These are phyloP conservation scores for Elachura formosa DNA, from an alignment of 2,113 vertebrate genomes.

Conservation along the genomic window DNA sequence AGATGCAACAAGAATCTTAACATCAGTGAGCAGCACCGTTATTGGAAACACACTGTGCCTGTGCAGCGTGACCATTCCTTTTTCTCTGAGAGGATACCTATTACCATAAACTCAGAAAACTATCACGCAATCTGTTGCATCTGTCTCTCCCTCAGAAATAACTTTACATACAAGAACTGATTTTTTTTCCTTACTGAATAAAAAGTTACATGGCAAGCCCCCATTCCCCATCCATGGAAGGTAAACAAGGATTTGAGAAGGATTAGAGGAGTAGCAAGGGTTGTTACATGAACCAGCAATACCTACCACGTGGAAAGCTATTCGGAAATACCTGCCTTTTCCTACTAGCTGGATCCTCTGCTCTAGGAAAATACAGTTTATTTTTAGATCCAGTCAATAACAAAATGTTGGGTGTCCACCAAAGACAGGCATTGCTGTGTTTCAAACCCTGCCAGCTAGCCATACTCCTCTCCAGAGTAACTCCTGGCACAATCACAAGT, in stretches of 20 bases:
- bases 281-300: background rate
- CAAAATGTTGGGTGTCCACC: background rate
- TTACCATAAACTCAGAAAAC: background rate
- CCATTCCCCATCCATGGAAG: background rate
- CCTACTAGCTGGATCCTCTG: background rate
- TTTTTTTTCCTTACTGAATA: background rate
- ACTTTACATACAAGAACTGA: background rate
- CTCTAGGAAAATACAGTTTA: background rate
- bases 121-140: background rate
- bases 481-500: background rate
- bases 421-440: background rate
- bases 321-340: background rate
- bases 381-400: background rate
- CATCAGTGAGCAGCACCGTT: fast-evolving
- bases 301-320: background rate
- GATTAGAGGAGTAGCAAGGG: background rate
- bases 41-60: background rate
- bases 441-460: background rate
- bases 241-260: background rate
- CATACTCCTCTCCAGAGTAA: background rate
- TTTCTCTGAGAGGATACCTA: background rate
- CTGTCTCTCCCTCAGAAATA: background rate
- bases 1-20: background rate
- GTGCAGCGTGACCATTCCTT: background rate
- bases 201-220: background rate